phyloP scores from a whole-genome alignment of 2,113 vertebrate genomes.

The Corythaixoides concolor region DNA sequence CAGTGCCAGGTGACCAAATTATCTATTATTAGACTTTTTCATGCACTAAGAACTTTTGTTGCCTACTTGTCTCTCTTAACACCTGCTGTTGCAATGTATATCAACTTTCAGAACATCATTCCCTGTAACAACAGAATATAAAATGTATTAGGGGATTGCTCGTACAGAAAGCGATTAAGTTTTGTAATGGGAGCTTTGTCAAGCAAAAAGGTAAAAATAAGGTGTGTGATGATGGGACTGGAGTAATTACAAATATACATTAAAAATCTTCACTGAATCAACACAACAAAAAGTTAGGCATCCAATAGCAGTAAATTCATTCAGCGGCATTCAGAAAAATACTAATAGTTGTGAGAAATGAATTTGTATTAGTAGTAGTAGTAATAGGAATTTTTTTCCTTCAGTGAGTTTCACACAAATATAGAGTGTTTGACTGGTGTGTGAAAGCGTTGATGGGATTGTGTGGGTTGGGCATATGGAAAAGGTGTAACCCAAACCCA shows the following conservation, averaged over 20 bases:
- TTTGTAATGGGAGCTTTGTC: conserved; percentile 38
- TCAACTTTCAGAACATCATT: conserved; percentile 57
- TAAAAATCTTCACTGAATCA: conserved; percentile 27
- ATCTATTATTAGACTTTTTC: conserved; percentile 70
- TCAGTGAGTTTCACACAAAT: conserved; percentile 69
- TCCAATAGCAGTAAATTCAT: conserved; percentile 22
- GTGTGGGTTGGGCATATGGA: conserved; percentile 64
- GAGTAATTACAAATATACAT: conserved; percentile 29
- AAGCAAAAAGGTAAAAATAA: background rate
- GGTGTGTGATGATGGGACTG: background rate
- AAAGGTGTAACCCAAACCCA: conserved; percentile 70
- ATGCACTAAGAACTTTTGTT: conserved; percentile 62
- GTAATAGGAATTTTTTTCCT: conserved; percentile 60
- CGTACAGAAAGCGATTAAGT: conserved; percentile 46
- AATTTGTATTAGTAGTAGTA: conserved; percentile 70
- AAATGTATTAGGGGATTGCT: conserved; percentile 39
- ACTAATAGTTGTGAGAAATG: conserved; percentile 61
- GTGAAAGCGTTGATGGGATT: conserved; percentile 69
- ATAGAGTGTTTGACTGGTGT: conserved; percentile 70
- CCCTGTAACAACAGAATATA: conserved; percentile 49
- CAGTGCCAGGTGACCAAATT: conserved; percentile 66
- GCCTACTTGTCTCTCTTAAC: conserved; percentile 55
- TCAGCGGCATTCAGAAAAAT: conserved; percentile 15
- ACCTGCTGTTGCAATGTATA: conserved; percentile 54
- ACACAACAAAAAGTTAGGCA: background rate